Percentiles rank a stretch among this genome's conserved stretches.
Conservation (phyloP, 2,797 vertebrate species). For the Enteromius fasciolatus region DNA sequence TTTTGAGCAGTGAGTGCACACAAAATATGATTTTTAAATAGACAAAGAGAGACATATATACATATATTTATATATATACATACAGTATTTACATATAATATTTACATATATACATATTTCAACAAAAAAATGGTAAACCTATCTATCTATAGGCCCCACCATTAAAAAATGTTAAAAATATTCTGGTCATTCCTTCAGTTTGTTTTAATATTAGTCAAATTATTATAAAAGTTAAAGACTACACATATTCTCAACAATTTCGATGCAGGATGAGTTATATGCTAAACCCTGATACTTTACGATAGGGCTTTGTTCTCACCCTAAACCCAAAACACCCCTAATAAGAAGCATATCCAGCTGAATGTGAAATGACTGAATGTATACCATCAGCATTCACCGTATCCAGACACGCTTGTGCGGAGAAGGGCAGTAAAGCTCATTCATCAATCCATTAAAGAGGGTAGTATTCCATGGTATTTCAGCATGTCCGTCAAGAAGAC, state of each 20-base stretch:
- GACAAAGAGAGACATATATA: too few species aligned
- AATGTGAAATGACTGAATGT: slow-evolving; percentile 4
- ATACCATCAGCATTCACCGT: slow-evolving; percentile 7
- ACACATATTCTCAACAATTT: not conserved
- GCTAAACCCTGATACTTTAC: not conserved
- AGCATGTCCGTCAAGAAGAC: slow-evolving; percentile 70
- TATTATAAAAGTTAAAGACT: not conserved
- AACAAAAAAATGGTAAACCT: too few species aligned
- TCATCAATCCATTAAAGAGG: slow-evolving; percentile 83
- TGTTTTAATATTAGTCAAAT: not conserved
- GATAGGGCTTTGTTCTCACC: not conserved
- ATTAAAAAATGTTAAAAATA: not conserved
- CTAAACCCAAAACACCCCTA: slow-evolving; percentile 5
- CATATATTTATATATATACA: too few species aligned
- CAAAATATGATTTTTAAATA: too few species aligned
- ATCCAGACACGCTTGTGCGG: not conserved
- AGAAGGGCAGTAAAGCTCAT: slow-evolving; percentile 73
- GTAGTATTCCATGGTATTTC: slow-evolving; percentile 78
- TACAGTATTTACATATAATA: too few species aligned
- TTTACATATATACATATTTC: too few species aligned
- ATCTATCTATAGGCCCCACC: too few species aligned
- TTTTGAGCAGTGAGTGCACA: too few species aligned
- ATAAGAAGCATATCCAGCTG: slow-evolving; percentile 7
- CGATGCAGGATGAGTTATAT: not conserved
- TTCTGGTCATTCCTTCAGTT: not conserved